Evolutionary conservation across 2,797 vertebrate genomes (phyloP).

Genomic region (Hippocampus kuda): DNA sequence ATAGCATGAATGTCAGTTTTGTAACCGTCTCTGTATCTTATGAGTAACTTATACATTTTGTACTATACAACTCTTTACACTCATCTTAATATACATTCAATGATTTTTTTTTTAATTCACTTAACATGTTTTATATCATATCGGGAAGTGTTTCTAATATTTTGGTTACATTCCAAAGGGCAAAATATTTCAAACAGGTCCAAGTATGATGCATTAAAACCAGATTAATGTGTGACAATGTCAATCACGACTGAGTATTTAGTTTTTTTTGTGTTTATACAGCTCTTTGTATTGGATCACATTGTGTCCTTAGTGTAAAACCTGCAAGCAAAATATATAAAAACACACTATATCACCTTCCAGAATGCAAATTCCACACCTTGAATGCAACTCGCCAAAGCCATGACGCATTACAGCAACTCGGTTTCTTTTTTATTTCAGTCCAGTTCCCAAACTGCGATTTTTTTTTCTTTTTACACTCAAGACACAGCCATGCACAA

Average conservation of each 20-base stretch:
- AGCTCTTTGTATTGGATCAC: neutral
- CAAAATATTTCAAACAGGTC: neutral
- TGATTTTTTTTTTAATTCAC: neutral
- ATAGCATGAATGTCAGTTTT: neutral
- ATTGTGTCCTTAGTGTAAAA: neutral
- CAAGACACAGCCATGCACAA: conserved; percentile 99
- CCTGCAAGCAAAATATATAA: neutral
- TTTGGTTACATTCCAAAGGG: neutral
- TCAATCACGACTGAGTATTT: neutral
- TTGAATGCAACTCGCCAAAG: conserved; percentile 10
- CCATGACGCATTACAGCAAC: conserved; percentile 12
- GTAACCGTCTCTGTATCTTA: neutral
- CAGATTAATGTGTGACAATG: neutral
- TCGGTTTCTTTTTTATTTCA: conserved; percentile 73
- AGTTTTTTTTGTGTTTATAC: neutral
- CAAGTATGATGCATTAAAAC: neutral
- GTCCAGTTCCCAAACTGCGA: conserved; percentile 95
- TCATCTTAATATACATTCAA: neutral
- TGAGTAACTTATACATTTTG: conserved; percentile 4
- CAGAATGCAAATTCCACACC: conserved; percentile 1
- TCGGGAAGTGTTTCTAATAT: neutral
- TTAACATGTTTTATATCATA: neutral
- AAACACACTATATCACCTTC: neutral
- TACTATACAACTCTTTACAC: neutral
- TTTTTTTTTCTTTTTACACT: conserved; percentile 83